Conservation (phyloP, 2,888 invertebrate genomes). For the Fissipunctia ypsillon region DNA sequence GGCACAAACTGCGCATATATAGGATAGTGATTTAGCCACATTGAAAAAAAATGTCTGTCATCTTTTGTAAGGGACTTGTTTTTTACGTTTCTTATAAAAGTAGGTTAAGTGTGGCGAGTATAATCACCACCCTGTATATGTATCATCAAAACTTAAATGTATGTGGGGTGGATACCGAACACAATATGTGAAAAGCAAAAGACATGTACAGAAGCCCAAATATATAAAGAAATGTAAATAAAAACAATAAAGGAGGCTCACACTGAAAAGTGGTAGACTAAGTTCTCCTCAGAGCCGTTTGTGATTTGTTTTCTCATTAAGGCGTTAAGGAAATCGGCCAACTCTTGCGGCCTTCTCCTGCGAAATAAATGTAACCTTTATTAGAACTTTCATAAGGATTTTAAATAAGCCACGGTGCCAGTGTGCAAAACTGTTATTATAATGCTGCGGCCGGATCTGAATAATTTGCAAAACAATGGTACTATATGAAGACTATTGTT, state of each 20-base stretch:
- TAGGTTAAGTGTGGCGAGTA: background rate
- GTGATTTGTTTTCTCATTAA: constrained; percentile 84
- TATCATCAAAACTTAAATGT: background rate
- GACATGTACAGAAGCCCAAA: constrained; percentile 70
- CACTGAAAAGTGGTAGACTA: constrained; percentile 91
- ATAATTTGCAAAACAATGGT: background rate
- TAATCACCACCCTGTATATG: constrained; percentile 17
- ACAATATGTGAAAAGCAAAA: constrained; percentile 39
- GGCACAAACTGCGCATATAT: constrained; percentile 8
- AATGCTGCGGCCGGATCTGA: constrained; percentile 15
- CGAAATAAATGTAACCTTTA: constrained; percentile 82
- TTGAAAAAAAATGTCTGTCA: background rate
- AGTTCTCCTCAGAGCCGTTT: constrained; percentile 85
- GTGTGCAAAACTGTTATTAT: constrained; percentile 25
- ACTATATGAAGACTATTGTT: background rate
- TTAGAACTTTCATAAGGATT: constrained; percentile 46
- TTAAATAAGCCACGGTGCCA: constrained; percentile 28
- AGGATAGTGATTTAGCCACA: constrained; percentile 10
- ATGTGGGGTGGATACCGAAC: background rate
- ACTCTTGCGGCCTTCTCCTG: constrained; percentile 90
- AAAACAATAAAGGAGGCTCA: constrained; percentile 86
- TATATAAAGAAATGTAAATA: constrained; percentile 73
- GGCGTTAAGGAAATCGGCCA: constrained; percentile 89
- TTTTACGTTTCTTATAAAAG: background rate
- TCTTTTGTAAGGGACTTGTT: background rate